Evolutionary conservation across 1,140 invertebrate genomes (phyloP).

Genomic region (Bombus waltoni): DNA sequence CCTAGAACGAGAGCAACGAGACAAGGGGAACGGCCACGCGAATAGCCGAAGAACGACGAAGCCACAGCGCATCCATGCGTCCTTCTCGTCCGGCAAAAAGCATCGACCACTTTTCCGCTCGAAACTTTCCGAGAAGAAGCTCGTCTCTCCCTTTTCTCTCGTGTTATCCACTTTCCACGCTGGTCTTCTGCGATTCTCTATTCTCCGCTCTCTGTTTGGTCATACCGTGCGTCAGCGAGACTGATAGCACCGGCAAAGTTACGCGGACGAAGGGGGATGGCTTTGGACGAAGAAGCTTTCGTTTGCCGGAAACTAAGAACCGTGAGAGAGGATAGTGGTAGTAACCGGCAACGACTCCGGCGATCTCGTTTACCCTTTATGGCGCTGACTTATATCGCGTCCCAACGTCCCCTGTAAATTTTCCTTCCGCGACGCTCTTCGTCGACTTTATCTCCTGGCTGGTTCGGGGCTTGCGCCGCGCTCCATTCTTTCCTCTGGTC

Average conservation of each 20-base stretch:
- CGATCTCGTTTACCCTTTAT: conserved; percentile 60
- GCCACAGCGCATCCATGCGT: neutral
- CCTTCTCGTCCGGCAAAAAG: conserved; percentile 42
- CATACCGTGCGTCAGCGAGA: conserved; percentile 47
- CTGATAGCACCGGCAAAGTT: conserved; percentile 37
- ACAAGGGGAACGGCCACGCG: neutral
- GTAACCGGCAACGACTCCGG: neutral
- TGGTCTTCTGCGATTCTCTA: neutral
- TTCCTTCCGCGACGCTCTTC: neutral
- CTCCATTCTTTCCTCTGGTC: conserved; percentile 40
- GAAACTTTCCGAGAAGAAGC: conserved; percentile 47
- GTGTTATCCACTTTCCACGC: neutral
- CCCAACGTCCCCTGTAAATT: conserved; percentile 46
- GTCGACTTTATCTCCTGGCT: conserved; percentile 35
- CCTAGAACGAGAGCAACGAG: conserved; percentile 19
- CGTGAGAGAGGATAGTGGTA: conserved; percentile 43
- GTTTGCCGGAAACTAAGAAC: conserved; percentile 18
- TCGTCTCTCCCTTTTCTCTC: neutral
- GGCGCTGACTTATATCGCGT: conserved; percentile 59
- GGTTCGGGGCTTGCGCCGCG: neutral
- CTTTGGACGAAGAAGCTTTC: conserved; percentile 13
- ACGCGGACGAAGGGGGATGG: too few relatives aligned
- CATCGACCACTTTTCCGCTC: conserved; percentile 45
- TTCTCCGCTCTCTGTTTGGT: neutral
- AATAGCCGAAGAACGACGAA: neutral